These are phyloP conservation scores for Hirundichthys speculiger DNA, from an alignment of 2,113 vertebrate species.

Conservation along the genomic window DNA sequence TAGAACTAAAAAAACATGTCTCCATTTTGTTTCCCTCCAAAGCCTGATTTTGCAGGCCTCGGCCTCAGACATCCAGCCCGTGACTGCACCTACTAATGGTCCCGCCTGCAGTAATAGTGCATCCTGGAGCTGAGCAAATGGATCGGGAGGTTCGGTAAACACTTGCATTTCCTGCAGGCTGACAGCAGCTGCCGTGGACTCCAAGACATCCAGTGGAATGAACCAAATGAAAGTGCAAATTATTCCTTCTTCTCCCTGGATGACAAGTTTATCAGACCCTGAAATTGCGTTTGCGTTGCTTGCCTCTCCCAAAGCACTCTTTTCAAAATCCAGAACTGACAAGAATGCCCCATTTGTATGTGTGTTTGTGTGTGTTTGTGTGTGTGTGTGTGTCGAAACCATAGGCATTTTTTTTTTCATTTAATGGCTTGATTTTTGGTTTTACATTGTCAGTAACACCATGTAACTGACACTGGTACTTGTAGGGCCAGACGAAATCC, in stretches of 20 bases:
- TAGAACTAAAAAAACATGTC: neutral
- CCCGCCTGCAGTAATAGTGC: slow-evolving; percentile 14
- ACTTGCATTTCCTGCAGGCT: slow-evolving; percentile 58
- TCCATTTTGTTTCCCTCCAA: neutral
- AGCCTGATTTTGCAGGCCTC: slow-evolving; percentile 6
- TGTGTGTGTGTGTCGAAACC: too few relatives aligned
- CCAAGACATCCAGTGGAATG: slow-evolving; percentile 57
- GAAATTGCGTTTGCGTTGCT: slow-evolving; percentile 60
- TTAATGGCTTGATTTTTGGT: too few relatives aligned
- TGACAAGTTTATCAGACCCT: slow-evolving; percentile 73
- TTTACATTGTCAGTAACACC: too few relatives aligned
- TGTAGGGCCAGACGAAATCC: too few relatives aligned
- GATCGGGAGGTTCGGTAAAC: slow-evolving; percentile 51
- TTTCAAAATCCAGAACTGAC: slow-evolving; percentile 22
- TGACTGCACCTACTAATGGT: slow-evolving; percentile 39
- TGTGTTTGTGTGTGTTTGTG: neutral
- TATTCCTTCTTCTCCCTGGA: slow-evolving; percentile 63
- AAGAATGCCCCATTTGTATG: neutral
- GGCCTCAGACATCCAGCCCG: slow-evolving; percentile 28
- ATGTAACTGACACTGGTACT: too few relatives aligned
- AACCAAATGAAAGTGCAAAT: slow-evolving; percentile 71
- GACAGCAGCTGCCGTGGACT: slow-evolving; percentile 54
- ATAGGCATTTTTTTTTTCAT: too few relatives aligned
- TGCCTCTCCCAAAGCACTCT: slow-evolving; percentile 37
- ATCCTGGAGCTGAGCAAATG: slow-evolving; percentile 43